Evolutionary conservation across 1,140 invertebrate genomes (phyloP), one percentile per base, ranked within the genome.

Genomic region (Ostrea denselamellosa): DNA sequence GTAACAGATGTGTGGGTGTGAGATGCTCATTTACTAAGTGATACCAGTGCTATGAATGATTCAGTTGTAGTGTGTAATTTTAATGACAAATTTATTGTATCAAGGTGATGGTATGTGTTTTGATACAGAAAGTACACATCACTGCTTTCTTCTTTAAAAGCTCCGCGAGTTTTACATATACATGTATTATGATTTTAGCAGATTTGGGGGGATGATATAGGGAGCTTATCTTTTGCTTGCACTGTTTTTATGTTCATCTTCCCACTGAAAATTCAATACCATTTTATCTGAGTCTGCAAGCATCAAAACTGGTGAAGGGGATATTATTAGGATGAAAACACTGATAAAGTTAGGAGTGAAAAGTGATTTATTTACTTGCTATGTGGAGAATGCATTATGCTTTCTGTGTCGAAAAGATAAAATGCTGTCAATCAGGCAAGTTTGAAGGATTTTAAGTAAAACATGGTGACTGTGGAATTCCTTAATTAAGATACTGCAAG

Each of bases 301-400:
- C 68, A 77, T 22, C 65, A 25, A 71, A 71, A 28, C 65, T 71
- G 65, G 65, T 22, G 22, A 71, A 12, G 68, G 12, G 34, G 68
- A 77, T 77, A 77, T 77, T 77, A 77, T 77, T 77, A 34, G 68
- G 68, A 77, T 17, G 68, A 77, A 77, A 77, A 77, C 28, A 77
- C 68, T 28, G 68, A 77, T 77, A 77, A 77, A 77, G 34, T 77
- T 77, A 77, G 25, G 25, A 77, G 68, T 28, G 68, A 77, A 77
- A 77, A 14, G 68, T 77, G 68, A 77, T 77, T 77, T 77, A 77
- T 77, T 44, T 77, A 25, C 28, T 22, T 9, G 68, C 14, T 28
- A 77, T 77, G 68, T 77, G 68, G 68, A 25, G 68, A 77, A 77
- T 77, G 68, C 68, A 77, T 77, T 77, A 28, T 77, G 68, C 68